A percentile compares a stretch with the other conserved stretches of the same genome.
phyloP scores from a whole-genome alignment of 2,888 invertebrate species.

The Campopleginae sp. region DNA sequence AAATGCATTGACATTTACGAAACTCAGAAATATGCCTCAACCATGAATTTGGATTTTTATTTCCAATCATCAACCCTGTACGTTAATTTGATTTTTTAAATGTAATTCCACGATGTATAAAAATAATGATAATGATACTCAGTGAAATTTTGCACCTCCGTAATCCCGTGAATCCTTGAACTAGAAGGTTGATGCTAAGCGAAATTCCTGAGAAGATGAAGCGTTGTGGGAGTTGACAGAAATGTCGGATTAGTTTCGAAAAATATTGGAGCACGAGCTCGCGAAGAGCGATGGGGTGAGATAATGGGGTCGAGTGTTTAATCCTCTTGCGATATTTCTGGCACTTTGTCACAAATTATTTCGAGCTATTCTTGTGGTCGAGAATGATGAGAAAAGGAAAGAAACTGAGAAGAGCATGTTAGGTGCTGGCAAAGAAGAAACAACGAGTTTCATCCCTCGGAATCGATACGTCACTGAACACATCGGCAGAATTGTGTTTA shows the following conservation, averaged over 20 bases:
- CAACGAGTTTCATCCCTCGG: conserved; percentile 57
- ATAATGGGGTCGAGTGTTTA: conserved; percentile 59
- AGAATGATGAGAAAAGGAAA: conserved; percentile 1
- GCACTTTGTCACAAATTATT: conserved; percentile 57
- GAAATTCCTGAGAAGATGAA: not conserved
- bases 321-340: conserved; percentile 35
- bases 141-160: not conserved
- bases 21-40: not conserved
- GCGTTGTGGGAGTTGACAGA: not conserved
- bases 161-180: not conserved
- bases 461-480: conserved; percentile 59
- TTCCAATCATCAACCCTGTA: not conserved
- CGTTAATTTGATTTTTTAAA: not conserved
- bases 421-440: conserved; percentile 2
- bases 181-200: not conserved
- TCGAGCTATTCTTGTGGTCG: conserved; percentile 22
- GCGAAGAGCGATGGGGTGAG: conserved; percentile 32
- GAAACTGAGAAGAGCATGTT: conserved; percentile 2
- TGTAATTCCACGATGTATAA: not conserved
- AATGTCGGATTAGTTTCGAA: conserved; percentile 25
- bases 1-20: not conserved
- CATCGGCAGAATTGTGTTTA: conserved; percentile 27
- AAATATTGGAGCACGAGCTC: conserved; percentile 6
- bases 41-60: not conserved
- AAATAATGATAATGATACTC: not conserved